Percentiles rank a stretch among this genome's conserved stretches.
Conservation (phyloP, 2,888 invertebrate species). For the Ornithoptera priamus region DNA sequence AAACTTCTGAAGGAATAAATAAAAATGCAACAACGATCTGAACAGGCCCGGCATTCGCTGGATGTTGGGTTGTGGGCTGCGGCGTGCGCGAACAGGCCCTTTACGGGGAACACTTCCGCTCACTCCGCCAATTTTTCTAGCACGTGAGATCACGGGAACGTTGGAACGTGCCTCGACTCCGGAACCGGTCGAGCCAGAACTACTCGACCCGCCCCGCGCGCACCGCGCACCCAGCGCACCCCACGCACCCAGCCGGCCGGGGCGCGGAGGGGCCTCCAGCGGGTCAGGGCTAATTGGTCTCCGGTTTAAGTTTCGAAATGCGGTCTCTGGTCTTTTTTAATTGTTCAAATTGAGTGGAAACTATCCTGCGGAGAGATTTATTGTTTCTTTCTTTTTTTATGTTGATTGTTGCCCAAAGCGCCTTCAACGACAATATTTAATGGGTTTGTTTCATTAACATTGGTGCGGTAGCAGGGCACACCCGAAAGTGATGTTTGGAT, state of each 20-base stretch:
- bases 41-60: too few species aligned
- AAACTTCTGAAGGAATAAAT: too few species aligned
- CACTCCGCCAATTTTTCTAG: constrained; percentile 53
- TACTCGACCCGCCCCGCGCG: constrained; percentile 33
- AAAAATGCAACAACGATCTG: too few species aligned
- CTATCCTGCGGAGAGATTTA: constrained; percentile 38
- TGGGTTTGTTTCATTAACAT: too few species aligned
- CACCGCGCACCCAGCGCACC: too few species aligned
- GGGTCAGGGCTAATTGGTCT: constrained; percentile 35
- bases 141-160: constrained; percentile 57
- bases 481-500: too few species aligned
- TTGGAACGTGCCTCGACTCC: constrained; percentile 52
- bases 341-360: constrained; percentile 56
- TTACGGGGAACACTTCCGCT: constrained; percentile 48
- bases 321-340: constrained; percentile 48
- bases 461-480: too few species aligned
- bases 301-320: constrained; percentile 49
- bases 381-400: neutral
- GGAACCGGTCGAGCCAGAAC: constrained; percentile 40
- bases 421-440: too few species aligned
- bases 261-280: constrained; percentile 16
- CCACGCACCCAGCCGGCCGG: neutral
- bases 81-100: constrained; percentile 42
- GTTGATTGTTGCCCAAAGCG: too few species aligned
- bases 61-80: constrained; percentile 30